These are phyloP conservation scores for Nothocercus nigrocapillus DNA, from an alignment of 2,113 vertebrate genomes.

Conservation along the genomic window DNA sequence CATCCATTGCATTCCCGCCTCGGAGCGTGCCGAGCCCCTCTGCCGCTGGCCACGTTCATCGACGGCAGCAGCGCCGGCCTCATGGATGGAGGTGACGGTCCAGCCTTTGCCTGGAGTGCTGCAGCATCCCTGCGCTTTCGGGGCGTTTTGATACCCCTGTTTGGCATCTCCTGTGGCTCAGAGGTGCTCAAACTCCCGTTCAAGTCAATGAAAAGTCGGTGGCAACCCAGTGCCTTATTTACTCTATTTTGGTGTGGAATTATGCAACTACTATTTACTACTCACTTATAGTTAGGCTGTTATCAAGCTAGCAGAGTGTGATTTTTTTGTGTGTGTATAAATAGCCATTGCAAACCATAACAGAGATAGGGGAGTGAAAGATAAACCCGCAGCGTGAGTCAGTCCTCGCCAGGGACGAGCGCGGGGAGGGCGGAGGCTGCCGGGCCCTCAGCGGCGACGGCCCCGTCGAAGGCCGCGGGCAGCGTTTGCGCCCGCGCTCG, in stretches of 20 bases:
- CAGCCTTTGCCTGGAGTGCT: neutral
- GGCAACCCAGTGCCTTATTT: conserved; percentile 31
- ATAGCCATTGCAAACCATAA: conserved; percentile 62
- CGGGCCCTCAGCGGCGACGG: neutral
- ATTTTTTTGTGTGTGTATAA: conserved; percentile 62
- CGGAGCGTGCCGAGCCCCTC: neutral
- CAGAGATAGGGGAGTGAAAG: conserved; percentile 45
- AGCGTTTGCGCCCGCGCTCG: neutral
- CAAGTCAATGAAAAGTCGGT: conserved; percentile 11
- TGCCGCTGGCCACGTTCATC: neutral
- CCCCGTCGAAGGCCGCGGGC: neutral
- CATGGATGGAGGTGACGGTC: conserved; percentile 16
- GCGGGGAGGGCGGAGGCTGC: conserved; percentile 24
- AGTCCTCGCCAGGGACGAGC: conserved; percentile 29
- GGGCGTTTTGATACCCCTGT: conserved; percentile 54
- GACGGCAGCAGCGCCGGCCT: conserved; percentile 44
- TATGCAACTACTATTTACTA: conserved; percentile 77
- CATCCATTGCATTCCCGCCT: neutral
- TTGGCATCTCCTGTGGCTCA: conserved; percentile 52
- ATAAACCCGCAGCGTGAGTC: conserved; percentile 46
- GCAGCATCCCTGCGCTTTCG: neutral
- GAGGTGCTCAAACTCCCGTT: neutral
- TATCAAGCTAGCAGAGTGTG: conserved; percentile 70
- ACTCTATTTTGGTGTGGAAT: conserved; percentile 64
- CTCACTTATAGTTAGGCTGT: conserved; percentile 68